Percentiles rank a stretch among this genome's conserved stretches.
These are phyloP conservation scores for Kradibia gibbosae DNA, from an alignment of 1,140 invertebrate genomes.

Conservation along the genomic window DNA sequence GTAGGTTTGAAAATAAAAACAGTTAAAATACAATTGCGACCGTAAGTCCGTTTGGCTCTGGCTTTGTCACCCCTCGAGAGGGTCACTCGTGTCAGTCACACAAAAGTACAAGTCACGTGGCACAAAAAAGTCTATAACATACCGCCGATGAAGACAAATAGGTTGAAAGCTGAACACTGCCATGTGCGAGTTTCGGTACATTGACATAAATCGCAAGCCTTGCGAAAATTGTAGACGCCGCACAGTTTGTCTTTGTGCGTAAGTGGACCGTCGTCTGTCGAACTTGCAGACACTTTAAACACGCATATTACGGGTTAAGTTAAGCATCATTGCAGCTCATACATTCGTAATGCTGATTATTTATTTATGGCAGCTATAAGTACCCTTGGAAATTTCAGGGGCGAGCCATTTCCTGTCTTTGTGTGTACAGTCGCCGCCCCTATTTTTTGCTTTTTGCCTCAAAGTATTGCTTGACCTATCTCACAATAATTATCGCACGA, in stretches of 20 bases:
- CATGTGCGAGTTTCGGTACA: background rate
- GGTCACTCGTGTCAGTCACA: background rate
- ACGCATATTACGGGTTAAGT: background rate
- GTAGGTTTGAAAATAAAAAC: too few relatives aligned
- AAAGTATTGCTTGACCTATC: too few relatives aligned
- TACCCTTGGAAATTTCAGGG: conserved; percentile 62
- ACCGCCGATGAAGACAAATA: conserved; percentile 1
- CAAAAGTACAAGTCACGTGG: background rate
- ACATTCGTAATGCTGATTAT: conserved; percentile 55
- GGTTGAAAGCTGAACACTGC: background rate
- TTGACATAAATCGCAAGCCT: conserved; percentile 33
- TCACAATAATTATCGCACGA: too few relatives aligned
- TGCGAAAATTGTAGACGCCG: conserved; percentile 55
- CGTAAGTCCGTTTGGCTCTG: too few relatives aligned
- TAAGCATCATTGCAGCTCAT: conserved; percentile 6
- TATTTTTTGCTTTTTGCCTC: background rate
- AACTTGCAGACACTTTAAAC: background rate
- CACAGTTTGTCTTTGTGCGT: conserved; percentile 54
- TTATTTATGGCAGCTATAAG: conserved; percentile 61
- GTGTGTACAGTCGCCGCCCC: background rate
- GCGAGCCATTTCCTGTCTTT: conserved; percentile 40
- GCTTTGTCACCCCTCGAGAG: background rate
- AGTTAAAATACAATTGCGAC: too few relatives aligned
- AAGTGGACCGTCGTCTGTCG: conserved; percentile 56
- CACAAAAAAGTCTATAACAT: background rate